Evolutionary conservation across 2,888 invertebrate genomes (phyloP).

Genomic region (Caradrina clavipalpis): DNA sequence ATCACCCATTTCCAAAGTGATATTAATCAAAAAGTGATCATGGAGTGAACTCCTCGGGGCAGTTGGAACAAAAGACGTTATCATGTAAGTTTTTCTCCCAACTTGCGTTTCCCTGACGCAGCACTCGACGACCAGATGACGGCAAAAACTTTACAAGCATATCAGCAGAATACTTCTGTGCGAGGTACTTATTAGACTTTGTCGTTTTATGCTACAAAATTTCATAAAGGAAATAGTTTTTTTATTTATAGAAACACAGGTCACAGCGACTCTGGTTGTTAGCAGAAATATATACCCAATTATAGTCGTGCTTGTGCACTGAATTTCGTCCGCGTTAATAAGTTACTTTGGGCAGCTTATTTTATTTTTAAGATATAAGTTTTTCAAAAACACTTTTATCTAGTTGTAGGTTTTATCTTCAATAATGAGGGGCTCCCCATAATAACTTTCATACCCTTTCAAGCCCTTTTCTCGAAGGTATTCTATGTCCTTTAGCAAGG

Average conservation of each 20-base stretch:
- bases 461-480: too few species aligned
- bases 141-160: constrained; percentile 41
- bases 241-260: background rate
- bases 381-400: too few species aligned
- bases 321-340: too few species aligned
- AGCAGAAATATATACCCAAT: too few species aligned
- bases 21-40: constrained; percentile 2
- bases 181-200: background rate
- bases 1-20: background rate
- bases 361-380: too few species aligned
- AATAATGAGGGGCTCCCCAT: too few species aligned
- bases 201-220: background rate
- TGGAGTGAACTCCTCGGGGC: background rate
- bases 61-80: background rate
- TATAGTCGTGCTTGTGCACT: too few species aligned
- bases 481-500: too few species aligned
- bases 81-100: constrained; percentile 33
- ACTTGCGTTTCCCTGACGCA: constrained; percentile 20
- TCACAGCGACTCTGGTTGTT: too few species aligned
- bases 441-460: too few species aligned
- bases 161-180: constrained; percentile 17
- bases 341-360: too few species aligned
- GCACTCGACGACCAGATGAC: constrained; percentile 27
- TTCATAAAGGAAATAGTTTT: background rate
- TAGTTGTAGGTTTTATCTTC: too few species aligned